A percentile compares a stretch with the other conserved stretches of the same genome.
phyloP scores from a whole-genome alignment of 2,888 invertebrate species.

The Pachymerium ferrugineum region DNA sequence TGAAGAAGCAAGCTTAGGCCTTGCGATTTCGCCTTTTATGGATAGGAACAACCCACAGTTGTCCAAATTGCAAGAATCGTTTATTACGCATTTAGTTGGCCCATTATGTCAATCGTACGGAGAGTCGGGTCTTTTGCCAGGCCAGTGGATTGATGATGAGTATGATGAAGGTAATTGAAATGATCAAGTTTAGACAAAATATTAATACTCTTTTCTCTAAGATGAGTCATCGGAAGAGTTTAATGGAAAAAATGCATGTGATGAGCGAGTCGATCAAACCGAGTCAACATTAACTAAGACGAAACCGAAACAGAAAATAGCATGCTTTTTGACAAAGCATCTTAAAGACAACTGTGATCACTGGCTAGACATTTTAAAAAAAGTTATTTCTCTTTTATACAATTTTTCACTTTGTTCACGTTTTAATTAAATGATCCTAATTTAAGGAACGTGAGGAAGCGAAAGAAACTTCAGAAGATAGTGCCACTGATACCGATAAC shows the following conservation, averaged over 20 bases:
- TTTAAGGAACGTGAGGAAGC: neutral
- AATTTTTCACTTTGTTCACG: too few relatives aligned
- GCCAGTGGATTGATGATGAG: slow-evolving; percentile 49
- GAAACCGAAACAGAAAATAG: neutral
- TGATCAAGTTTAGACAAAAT: too few relatives aligned
- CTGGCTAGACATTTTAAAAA: neutral
- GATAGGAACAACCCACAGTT: slow-evolving; percentile 55
- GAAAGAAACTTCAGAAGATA: neutral
- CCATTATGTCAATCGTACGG: slow-evolving; percentile 54
- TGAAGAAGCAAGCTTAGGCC: slow-evolving; percentile 52
- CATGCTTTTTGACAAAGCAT: neutral
- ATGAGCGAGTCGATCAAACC: neutral
- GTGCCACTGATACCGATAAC: neutral
- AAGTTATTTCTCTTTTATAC: neutral
- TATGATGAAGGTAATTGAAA: too few relatives aligned
- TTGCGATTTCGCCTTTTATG: slow-evolving; percentile 58
- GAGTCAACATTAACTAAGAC: neutral
- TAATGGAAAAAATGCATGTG: neutral
- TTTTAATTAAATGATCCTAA: too few relatives aligned
- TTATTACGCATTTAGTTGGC: slow-evolving; percentile 57
- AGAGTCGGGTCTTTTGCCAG: slow-evolving; percentile 52
- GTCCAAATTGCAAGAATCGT: slow-evolving; percentile 57
- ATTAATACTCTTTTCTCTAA: neutral
- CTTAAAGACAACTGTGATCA: slow-evolving; percentile 1
- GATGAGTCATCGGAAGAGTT: neutral